Evolutionary conservation across 2,888 invertebrate species (phyloP).

Genomic region (Druceiella hillmani): DNA sequence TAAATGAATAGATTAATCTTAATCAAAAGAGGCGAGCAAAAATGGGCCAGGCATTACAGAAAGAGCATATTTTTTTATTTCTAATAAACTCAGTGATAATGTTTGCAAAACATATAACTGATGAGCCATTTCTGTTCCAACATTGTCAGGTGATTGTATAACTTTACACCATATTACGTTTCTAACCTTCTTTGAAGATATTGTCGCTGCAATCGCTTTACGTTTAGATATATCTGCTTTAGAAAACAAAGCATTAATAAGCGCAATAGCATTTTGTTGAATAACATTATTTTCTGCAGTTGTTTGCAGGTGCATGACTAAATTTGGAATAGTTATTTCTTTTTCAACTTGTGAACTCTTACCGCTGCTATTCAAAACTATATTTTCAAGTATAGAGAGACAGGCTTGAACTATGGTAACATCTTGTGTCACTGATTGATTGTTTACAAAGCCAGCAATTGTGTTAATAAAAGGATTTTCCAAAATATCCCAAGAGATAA

Average conservation of each 20-base stretch:
- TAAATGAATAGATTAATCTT: too few relatives aligned
- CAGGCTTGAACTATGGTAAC: slow-evolving; percentile 80
- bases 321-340: slow-evolving; percentile 81
- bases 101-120: slow-evolving; percentile 92
- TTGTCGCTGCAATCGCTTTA: slow-evolving; percentile 70
- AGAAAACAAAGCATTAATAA: slow-evolving; percentile 88
- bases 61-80: too few relatives aligned
- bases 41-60: too few relatives aligned
- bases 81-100: slow-evolving; percentile 75
- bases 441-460: slow-evolving; percentile 74
- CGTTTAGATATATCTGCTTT: slow-evolving; percentile 79
- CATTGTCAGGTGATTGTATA: slow-evolving; percentile 58
- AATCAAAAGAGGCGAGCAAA: too few relatives aligned
- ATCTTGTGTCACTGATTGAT: slow-evolving; percentile 58
- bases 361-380: slow-evolving; percentile 80
- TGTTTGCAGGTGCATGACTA: slow-evolving; percentile 73
- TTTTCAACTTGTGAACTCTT: slow-evolving; percentile 81
- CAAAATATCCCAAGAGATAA: slow-evolving; percentile 89
- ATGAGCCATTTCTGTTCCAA: slow-evolving; percentile 89
- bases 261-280: slow-evolving; percentile 89
- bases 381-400: slow-evolving; percentile 86
- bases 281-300: slow-evolving; percentile 65
- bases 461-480: slow-evolving; percentile 83
- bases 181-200: slow-evolving; percentile 80
- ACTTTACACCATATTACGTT: slow-evolving; percentile 78